Base-by-base conservation (phyloP, 2,888 invertebrate genomes). In the Apotomis capreana region DNA sequence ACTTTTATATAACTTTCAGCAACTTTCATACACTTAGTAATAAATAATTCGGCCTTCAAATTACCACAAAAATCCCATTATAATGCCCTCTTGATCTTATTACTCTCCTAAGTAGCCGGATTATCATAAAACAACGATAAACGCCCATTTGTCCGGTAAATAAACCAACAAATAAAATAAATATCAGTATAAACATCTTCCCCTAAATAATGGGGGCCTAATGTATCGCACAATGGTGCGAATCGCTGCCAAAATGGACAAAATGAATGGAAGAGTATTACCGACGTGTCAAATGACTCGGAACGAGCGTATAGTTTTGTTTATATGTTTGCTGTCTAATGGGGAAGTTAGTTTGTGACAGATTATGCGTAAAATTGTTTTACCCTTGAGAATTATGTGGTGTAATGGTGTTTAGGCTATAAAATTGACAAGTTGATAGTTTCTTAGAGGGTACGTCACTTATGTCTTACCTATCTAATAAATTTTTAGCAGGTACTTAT, bases 91-190 rank as follows among this genome's bases (percentile, higher is more conserved):
- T 57, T 68, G 57, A 71, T 70, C 65, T 58, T 10, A 55, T 65
- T 62, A 68, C 55, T 57, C 57, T 55, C 49, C 59, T 71, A 68
- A 71, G 67, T 36, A 62, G 63, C 63, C 57, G 13, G 51, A 89
- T 90, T 90, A 87, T 79, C 90, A 91, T 91, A 88, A 89, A 85
- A 87, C 84, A 82, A 79, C 83, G 79, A 86, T 88, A 83, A 83
- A 81, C 79, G 78, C 80, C 84, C 87, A 89, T 87, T 89, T 88
- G 86, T 84, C 83, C 77, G 77, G 76, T 78, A 81, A 82, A 87
- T 84, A 84, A 85, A 86, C 83, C 84, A 82, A 83, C 80, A 81
- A 78, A 78, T 82, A 79, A 78, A 74, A 80, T 79, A 78, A 74
- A 80, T 79, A 80, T 79, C 69, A 57, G 64, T 65, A 65, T 44